Evolutionary conservation across 2,113 vertebrate genomes (phyloP).

Genomic region (Alethe diademata): DNA sequence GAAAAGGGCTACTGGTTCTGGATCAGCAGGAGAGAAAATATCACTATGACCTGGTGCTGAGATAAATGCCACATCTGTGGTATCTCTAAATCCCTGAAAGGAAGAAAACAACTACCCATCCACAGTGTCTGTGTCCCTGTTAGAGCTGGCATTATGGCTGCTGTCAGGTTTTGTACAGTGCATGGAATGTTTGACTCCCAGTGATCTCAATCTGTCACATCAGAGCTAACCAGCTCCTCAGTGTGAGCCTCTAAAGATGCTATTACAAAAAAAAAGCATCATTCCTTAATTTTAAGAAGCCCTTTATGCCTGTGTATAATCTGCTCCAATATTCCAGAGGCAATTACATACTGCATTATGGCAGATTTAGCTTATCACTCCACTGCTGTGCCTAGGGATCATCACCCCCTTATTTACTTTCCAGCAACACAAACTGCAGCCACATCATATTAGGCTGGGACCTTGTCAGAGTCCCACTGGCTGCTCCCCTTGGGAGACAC

Average conservation of each 20-base stretch:
- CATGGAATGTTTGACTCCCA: background rate
- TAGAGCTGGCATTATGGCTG: background rate
- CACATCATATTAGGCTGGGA: background rate
- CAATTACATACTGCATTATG: background rate
- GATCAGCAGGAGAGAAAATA: background rate
- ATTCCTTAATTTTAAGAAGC: background rate
- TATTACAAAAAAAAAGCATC: background rate
- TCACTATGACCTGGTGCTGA: background rate
- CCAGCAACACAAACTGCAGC: background rate
- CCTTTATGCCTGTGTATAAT: background rate
- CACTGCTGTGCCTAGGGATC: background rate
- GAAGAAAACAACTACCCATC: background rate
- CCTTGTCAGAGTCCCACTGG: background rate
- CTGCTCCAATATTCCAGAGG: background rate
- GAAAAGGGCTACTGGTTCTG: background rate
- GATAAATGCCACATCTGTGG: background rate
- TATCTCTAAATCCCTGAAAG: background rate
- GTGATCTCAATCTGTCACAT: conserved; percentile 43
- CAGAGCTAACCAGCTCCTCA: background rate
- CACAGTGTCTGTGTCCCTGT: background rate
- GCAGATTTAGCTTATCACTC: background rate
- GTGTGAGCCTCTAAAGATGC: background rate
- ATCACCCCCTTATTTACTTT: background rate
- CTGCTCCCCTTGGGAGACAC: background rate
- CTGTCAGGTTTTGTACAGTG: background rate